These are phyloP conservation scores for Arion vulgaris DNA, from an alignment of 1,140 invertebrate species.

Conservation along the genomic window DNA sequence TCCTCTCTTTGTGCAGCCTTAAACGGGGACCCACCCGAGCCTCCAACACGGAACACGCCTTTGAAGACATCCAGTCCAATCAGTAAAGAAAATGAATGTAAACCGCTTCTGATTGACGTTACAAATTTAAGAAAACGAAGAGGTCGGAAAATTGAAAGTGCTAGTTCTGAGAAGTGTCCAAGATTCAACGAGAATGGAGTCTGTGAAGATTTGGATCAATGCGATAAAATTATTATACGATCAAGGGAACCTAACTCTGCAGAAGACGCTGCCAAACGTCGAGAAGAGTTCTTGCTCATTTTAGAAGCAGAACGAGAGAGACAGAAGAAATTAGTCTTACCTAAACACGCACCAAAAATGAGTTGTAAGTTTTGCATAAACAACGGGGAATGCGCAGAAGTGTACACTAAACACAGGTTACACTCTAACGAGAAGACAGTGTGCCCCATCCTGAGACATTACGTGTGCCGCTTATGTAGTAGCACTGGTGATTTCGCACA, in stretches of 20 bases:
- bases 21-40: conserved; percentile 9
- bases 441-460: conserved; percentile 26
- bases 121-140: conserved; percentile 23
- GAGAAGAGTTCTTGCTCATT: conserved; percentile 26
- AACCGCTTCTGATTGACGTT: background rate
- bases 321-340: conserved; percentile 22
- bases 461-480: conserved; percentile 31
- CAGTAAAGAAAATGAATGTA: background rate
- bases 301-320: conserved; percentile 31
- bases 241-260: background rate
- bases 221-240: conserved; percentile 17
- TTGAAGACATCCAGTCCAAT: conserved; percentile 34
- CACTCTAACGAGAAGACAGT: conserved; percentile 32
- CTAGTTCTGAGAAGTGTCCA: conserved; percentile 29
- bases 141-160: conserved; percentile 1
- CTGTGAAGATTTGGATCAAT: conserved; percentile 7
- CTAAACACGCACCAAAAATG: conserved; percentile 35
- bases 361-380: conserved; percentile 37
- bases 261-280: background rate
- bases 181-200: conserved; percentile 31
- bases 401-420: conserved; percentile 35
- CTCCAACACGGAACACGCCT: background rate
- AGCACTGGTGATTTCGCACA: conserved; percentile 39
- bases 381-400: conserved; percentile 32
- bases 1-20: background rate